Conservation (phyloP, 2,888 invertebrate genomes). For the Pelosia muscerda region DNA sequence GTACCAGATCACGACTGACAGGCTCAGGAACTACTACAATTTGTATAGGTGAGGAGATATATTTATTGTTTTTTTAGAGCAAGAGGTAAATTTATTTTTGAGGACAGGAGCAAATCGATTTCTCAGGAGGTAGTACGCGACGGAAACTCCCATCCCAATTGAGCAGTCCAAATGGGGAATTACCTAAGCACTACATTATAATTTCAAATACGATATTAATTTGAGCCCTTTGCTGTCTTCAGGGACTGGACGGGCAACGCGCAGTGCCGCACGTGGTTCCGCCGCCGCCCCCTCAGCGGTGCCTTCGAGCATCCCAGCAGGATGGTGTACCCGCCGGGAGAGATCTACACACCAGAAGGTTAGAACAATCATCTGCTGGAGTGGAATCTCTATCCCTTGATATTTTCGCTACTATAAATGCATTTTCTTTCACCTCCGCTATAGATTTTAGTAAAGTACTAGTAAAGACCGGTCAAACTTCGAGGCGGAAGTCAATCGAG, state of each 20-base stretch:
- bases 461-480: too few species aligned
- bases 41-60: conserved; percentile 84
- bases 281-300: conserved; percentile 93
- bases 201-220: background rate
- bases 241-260: conserved; percentile 97
- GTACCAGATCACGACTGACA: conserved; percentile 91
- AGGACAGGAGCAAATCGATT: background rate
- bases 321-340: conserved; percentile 97
- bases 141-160: too few species aligned
- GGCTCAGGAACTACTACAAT: conserved; percentile 91
- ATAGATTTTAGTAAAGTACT: background rate
- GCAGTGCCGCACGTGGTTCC: conserved; percentile 94
- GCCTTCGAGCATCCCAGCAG: conserved; percentile 96
- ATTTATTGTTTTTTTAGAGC: background rate
- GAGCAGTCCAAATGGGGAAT: too few species aligned
- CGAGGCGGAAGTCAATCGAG: too few species aligned
- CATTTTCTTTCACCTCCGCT: background rate
- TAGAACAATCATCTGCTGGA: background rate
- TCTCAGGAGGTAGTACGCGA: too few species aligned
- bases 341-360: conserved; percentile 92
- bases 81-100: background rate
- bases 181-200: too few species aligned
- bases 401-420: background rate
- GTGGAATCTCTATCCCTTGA: background rate
- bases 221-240: conserved; percentile 19